Evolutionary conservation across 2,113 vertebrate species (phyloP).

Genomic region (Ophthalmotilapia sp.): DNA sequence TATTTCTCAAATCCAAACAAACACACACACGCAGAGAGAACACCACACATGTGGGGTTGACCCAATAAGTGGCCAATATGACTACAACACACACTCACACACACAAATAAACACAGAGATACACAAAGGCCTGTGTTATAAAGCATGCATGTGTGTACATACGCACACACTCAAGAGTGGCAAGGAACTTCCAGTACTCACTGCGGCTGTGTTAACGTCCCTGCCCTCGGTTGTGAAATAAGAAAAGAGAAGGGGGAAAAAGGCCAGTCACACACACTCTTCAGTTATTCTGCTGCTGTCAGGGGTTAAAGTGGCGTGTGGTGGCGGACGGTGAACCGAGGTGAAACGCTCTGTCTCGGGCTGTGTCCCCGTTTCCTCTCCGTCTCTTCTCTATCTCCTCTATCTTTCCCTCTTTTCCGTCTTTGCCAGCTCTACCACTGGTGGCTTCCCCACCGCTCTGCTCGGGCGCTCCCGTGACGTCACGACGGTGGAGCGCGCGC

Average conservation of each 20-base stretch:
- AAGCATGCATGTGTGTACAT: constrained; percentile 6
- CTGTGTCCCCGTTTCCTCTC: not conserved
- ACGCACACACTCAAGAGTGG: not conserved
- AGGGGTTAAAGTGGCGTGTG: not conserved
- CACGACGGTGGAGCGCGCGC: constrained; percentile 38
- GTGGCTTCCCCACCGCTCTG: constrained; percentile 43
- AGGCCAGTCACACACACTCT: constrained; percentile 6
- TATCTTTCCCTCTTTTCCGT: constrained; percentile 37
- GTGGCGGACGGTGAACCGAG: not conserved
- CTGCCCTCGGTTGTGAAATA: constrained; percentile 29
- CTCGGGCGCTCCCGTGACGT: constrained; percentile 54
- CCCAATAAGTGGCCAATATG: not conserved
- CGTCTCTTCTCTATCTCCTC: not conserved
- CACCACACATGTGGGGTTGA: not conserved
- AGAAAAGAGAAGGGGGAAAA: not conserved
- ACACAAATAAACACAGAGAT: not conserved
- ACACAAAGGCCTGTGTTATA: constrained; percentile 4
- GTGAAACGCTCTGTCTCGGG: not conserved
- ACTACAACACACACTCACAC: not conserved
- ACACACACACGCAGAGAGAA: not conserved
- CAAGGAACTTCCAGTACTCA: constrained; percentile 55
- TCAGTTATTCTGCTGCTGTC: not conserved
- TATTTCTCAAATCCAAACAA: not conserved
- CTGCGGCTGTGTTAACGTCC: constrained; percentile 45
- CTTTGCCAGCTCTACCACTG: constrained; percentile 36